Base-by-base conservation (phyloP, 2,888 invertebrate genomes). In the Drosophila stalkeri region DNA sequence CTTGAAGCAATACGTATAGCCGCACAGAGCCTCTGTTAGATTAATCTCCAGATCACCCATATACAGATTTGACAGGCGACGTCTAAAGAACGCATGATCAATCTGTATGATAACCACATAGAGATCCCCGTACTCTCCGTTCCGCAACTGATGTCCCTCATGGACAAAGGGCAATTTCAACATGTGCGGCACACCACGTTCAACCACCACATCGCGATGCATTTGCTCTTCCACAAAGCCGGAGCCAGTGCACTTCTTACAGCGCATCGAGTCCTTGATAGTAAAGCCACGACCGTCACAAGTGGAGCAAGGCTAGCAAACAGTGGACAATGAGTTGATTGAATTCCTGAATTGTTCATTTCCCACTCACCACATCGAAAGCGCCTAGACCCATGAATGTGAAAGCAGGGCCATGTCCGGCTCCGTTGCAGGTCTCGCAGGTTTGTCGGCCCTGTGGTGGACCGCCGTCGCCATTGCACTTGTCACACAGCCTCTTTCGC, bases 71-170 rank as follows among this genome's bases (percentile, higher is more conserved):
- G 96, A 95, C 60, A 96, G 96, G 68, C 95, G 95, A 75, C 99
- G 94, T 90, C 96, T 95, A 93, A 98, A 99, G 47, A 94, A 90
- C 7, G 96, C 95, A 93, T 99, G 98, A 11, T 95, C 94, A 91
- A 96, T 96, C 92, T 96, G 96, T 90, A 97, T 96, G 68, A 99
- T 93, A 47, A 98, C 95, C 89, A 98, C 97, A 62, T 98, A 95
- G 39, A 99, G 96, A 94, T 99, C 98, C 12, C 98, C 98, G 18
- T 97, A 95, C 86, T 97, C 96, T 41, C 96, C 95, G 74, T 96
- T 97, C 62, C 97, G 97, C 94, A 96, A 95, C 90, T 98, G 98
- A 92, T 99, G 97, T 39, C 98, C 98, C 93, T 98, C 98, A 43
- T 97, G 97, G 80, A 96, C 94, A 92, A 98, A 98, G 84, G 95